Evolutionary conservation across 2,113 vertebrate genomes (phyloP).

Genomic region (Uria lomvia): DNA sequence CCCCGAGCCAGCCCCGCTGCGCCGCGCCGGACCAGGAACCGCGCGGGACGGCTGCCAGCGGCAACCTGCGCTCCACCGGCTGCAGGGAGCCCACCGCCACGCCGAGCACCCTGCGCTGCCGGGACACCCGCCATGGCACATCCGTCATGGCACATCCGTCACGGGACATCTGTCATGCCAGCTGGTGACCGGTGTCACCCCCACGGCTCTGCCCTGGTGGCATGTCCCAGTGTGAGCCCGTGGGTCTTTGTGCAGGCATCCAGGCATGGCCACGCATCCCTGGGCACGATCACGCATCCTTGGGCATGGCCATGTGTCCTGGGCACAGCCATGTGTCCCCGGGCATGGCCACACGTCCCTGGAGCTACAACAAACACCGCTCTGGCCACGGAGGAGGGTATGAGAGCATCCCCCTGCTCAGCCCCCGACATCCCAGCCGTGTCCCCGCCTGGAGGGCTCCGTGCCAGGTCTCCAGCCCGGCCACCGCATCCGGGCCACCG

Average conservation of each 20-base stretch:
- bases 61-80: not conserved
- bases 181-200: rapidly evolving
- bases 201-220: rapidly evolving
- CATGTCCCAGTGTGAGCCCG: not conserved
- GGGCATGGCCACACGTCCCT: not conserved
- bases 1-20: not conserved
- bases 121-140: rapidly evolving
- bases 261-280: not conserved
- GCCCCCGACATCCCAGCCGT: rapidly evolving
- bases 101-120: not conserved
- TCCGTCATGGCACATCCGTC: rapidly evolving
- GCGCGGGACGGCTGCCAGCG: not conserved
- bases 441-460: not conserved
- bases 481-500: rapidly evolving
- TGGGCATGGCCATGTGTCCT: not conserved
- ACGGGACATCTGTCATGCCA: rapidly evolving
- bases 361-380: not conserved
- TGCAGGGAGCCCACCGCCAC: not conserved
- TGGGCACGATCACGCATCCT: no score
- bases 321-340: not conserved
- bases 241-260: not conserved
- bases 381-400: rapidly evolving
- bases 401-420: not conserved
- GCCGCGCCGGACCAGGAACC: not conserved
- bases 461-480: not conserved